Conservation (phyloP, 2,888 invertebrate genomes). For the Itoplectis maculator region DNA sequence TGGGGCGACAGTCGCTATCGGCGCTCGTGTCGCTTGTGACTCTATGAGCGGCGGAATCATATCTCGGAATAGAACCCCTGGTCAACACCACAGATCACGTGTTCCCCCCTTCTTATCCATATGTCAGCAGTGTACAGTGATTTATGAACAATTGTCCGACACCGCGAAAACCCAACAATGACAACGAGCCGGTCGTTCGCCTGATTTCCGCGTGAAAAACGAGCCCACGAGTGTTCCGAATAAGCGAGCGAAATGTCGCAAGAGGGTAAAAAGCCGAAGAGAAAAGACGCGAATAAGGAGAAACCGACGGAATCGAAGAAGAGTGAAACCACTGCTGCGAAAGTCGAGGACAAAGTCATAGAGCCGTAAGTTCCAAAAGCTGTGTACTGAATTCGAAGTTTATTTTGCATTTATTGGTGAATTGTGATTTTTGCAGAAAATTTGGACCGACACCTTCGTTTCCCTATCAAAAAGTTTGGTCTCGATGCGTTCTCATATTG, state of each 20-base stretch:
- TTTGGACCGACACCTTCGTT: conserved; percentile 84
- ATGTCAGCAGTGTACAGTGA: too few relatives aligned
- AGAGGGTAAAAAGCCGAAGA: conserved; percentile 72
- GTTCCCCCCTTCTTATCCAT: neutral
- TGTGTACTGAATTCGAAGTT: neutral
- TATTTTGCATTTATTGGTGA: neutral
- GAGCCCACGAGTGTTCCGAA: neutral
- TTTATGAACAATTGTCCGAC: conserved; percentile 23
- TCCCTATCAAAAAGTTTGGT: conserved; percentile 85
- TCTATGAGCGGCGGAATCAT: too few relatives aligned
- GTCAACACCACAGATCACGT: neutral
- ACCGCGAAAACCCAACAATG: conserved; percentile 28
- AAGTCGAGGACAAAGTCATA: conserved; percentile 53
- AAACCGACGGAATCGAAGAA: conserved; percentile 67
- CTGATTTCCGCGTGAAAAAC: conserved; percentile 3
- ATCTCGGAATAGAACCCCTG: too few relatives aligned
- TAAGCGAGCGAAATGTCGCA: conserved; percentile 73
- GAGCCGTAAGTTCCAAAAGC: conserved; percentile 69
- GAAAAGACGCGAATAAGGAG: conserved; percentile 71
- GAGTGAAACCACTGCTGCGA: conserved; percentile 54
- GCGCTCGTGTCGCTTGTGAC: too few relatives aligned
- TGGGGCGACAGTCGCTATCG: too few relatives aligned
- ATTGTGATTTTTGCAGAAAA: conserved; percentile 77
- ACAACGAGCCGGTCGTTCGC: conserved; percentile 10
- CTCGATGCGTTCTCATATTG: conserved; percentile 83